These are phyloP conservation scores for Laticauda laticaudata DNA, from an alignment of 2,113 vertebrate species.

Conservation along the genomic window DNA sequence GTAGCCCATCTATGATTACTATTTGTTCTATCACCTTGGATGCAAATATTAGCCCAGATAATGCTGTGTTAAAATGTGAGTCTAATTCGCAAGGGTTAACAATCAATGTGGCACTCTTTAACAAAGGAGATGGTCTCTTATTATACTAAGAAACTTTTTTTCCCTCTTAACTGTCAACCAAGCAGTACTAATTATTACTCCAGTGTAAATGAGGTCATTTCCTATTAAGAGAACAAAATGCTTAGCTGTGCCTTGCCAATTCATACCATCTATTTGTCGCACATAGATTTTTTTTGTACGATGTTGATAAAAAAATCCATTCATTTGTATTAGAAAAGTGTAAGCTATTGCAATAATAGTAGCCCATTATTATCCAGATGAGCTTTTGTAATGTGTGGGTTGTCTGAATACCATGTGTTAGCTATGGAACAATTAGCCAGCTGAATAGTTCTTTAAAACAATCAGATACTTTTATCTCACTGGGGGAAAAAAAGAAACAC, in stretches of 20 bases:
- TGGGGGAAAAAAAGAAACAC: constrained; percentile 66
- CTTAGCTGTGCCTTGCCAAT: constrained; percentile 83
- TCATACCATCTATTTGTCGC: constrained; percentile 85
- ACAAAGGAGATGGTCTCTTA: constrained; percentile 86
- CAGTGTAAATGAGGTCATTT: constrained; percentile 88
- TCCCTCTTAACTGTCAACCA: constrained; percentile 84
- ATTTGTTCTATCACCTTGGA: constrained; percentile 26
- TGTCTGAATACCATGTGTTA: constrained; percentile 86
- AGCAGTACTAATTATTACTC: constrained; percentile 89
- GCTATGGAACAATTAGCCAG: constrained; percentile 86
- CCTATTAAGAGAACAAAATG: constrained; percentile 88
- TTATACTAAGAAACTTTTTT: constrained; percentile 88
- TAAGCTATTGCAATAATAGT: constrained; percentile 83
- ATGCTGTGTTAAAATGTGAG: constrained; percentile 51
- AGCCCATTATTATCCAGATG: constrained; percentile 85
- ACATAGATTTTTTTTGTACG: constrained; percentile 73
- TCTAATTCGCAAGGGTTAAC: constrained; percentile 78
- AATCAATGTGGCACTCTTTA: constrained; percentile 76
- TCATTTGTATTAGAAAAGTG: constrained; percentile 89
- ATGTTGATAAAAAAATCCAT: constrained; percentile 81
- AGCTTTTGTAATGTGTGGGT: constrained; percentile 86
- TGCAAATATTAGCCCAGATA: constrained; percentile 6
- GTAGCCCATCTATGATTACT: not conserved
- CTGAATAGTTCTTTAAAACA: constrained; percentile 88
- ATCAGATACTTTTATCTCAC: constrained; percentile 84